Evolutionary conservation across 2,113 vertebrate genomes (phyloP).

Genomic region (Phaethon lepturus): DNA sequence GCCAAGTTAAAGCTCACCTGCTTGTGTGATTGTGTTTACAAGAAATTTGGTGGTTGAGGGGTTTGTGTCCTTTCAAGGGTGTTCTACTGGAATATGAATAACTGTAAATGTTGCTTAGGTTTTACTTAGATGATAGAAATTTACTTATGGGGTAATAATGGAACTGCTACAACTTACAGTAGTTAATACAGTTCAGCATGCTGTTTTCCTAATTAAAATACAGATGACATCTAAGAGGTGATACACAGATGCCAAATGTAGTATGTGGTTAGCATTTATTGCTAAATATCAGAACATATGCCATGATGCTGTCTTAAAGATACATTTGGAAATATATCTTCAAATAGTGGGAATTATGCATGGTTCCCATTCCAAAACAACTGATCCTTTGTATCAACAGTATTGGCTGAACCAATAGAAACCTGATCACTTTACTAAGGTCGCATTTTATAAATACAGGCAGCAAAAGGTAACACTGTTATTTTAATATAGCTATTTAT

Average conservation of each 20-base stretch:
- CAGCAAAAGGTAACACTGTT: not conserved
- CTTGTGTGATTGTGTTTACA: not conserved
- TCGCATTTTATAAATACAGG: not conserved
- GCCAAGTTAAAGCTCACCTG: not conserved
- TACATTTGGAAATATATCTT: not conserved
- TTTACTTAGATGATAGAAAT: not conserved
- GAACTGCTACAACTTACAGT: not conserved
- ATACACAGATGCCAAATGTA: not conserved
- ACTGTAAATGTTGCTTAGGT: not conserved
- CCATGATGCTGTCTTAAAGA: not conserved
- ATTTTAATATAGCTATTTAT: not conserved
- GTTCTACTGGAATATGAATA: not conserved
- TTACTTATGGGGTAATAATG: not conserved
- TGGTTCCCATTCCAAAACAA: not conserved
- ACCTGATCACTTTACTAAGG: not conserved
- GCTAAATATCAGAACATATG: not conserved
- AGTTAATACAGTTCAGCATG: not conserved
- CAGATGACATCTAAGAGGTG: not conserved
- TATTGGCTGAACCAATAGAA: not conserved
- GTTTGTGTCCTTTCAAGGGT: not conserved
- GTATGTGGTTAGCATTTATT: not conserved
- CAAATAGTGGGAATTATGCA: not conserved
- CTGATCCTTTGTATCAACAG: not conserved
- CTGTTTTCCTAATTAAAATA: not conserved
- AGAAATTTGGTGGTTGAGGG: not conserved